These are phyloP conservation scores for Conus canariensis DNA, from an alignment of 2,888 invertebrate genomes.

Conservation along the genomic window DNA sequence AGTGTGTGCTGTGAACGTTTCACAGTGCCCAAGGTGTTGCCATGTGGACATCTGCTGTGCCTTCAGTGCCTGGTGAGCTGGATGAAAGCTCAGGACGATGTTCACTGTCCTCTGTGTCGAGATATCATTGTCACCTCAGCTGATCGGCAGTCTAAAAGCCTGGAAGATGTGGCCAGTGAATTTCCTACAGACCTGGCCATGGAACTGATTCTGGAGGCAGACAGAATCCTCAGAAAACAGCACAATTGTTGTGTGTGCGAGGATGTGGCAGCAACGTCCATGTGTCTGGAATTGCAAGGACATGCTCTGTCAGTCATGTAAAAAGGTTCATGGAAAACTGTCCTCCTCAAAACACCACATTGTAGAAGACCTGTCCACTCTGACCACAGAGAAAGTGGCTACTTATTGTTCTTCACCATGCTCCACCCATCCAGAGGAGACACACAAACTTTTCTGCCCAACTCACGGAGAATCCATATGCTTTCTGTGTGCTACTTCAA, in stretches of 20 bases:
- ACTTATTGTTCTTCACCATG: not conserved
- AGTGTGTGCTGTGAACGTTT: slow-evolving; percentile 24
- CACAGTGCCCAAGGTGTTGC: slow-evolving; percentile 28
- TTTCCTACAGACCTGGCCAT: slow-evolving; percentile 36
- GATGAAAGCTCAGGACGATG: not conserved
- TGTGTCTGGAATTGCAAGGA: not conserved
- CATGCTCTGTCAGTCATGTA: slow-evolving; percentile 18
- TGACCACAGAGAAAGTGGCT: not conserved
- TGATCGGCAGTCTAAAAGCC: not conserved
- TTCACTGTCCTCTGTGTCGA: slow-evolving; percentile 31
- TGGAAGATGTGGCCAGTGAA: not conserved
- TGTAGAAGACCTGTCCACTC: not conserved
- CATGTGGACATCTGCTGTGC: slow-evolving; percentile 35
- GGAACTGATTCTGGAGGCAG: not conserved
- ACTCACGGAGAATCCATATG: slow-evolving; percentile 22
- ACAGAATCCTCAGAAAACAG: not conserved
- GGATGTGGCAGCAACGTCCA: not conserved
- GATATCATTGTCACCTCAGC: slow-evolving; percentile 9
- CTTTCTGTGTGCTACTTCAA: slow-evolving; percentile 21
- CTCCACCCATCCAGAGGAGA: slow-evolving; percentile 19
- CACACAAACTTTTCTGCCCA: slow-evolving; percentile 11
- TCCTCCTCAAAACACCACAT: not conserved
- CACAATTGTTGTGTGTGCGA: slow-evolving; percentile 29
- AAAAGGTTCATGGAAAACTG: not conserved
- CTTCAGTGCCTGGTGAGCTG: slow-evolving; percentile 28